phyloP scores from a whole-genome alignment of 2,113 vertebrate genomes.

The Cheilinus undulatus region DNA sequence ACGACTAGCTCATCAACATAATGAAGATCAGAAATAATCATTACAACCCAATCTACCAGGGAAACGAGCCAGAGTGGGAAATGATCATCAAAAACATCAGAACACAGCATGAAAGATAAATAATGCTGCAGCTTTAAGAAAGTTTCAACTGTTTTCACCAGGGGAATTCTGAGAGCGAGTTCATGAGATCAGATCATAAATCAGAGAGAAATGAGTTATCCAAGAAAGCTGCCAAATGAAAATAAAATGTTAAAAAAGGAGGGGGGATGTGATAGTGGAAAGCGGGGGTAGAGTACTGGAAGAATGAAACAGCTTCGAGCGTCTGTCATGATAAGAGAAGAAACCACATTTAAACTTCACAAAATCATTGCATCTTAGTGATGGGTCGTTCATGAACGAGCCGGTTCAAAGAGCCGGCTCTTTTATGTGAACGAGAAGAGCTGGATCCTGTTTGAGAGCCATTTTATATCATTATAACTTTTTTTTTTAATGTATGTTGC shows the following conservation, averaged over 20 bases:
- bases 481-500: too few relatives aligned
- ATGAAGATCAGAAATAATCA: conserved; percentile 4
- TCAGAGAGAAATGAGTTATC: conserved; percentile 54
- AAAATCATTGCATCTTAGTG: too few relatives aligned
- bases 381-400: too few relatives aligned
- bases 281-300: too few relatives aligned
- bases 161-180: conserved; percentile 22
- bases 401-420: too few relatives aligned
- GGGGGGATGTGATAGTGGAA: conserved; percentile 14
- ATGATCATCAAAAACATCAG: conserved; percentile 43
- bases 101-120: conserved; percentile 26
- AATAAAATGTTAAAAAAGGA: conserved; percentile 41
- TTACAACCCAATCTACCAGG: conserved; percentile 29
- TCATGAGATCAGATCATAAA: conserved; percentile 61
- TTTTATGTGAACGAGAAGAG: too few relatives aligned
- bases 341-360: too few relatives aligned
- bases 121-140: conserved; percentile 40
- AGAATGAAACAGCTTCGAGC: too few relatives aligned
- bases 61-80: too few relatives aligned
- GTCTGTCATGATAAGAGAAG: too few relatives aligned
- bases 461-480: too few relatives aligned
- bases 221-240: conserved; percentile 47
- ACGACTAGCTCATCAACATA: conserved; percentile 18
- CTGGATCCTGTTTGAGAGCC: too few relatives aligned
- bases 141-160: conserved; percentile 14